These are phyloP conservation scores for Coracopsis vasa DNA, from an alignment of 2,113 vertebrate species.

Conservation along the genomic window DNA sequence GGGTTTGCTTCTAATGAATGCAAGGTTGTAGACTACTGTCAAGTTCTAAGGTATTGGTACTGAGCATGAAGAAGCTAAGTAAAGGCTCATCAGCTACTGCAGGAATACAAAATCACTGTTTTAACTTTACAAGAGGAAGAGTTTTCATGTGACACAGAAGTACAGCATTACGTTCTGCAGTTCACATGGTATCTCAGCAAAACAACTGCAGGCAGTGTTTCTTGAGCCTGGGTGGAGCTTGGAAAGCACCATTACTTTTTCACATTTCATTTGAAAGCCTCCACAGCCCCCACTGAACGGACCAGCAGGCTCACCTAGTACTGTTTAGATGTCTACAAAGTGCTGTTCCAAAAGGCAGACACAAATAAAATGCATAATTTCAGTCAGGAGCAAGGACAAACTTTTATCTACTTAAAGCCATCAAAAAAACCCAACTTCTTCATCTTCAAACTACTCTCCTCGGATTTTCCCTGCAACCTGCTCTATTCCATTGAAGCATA, in stretches of 20 bases:
- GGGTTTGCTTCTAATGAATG: background rate
- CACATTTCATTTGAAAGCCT: background rate
- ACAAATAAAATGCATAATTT: background rate
- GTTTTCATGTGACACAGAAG: constrained; percentile 42
- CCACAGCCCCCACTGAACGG: background rate
- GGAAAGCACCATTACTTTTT: constrained; percentile 45
- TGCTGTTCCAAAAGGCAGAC: background rate
- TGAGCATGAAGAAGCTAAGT: background rate
- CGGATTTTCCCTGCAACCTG: background rate
- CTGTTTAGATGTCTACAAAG: background rate
- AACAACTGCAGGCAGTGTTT: constrained; percentile 24
- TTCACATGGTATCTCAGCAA: constrained; percentile 43
- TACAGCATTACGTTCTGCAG: background rate
- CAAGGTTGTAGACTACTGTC: background rate
- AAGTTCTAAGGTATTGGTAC: background rate
- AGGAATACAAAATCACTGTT: background rate
- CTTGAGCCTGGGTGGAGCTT: constrained; percentile 32
- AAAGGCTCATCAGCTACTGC: background rate
- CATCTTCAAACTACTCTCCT: background rate
- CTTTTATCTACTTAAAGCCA: background rate
- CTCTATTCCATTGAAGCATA: background rate
- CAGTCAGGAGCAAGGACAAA: background rate
- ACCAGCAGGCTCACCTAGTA: background rate
- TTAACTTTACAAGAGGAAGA: constrained; percentile 49
- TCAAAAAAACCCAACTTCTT: background rate